Conservation (phyloP, 2,113 vertebrate genomes). For the Raja brachyura region DNA sequence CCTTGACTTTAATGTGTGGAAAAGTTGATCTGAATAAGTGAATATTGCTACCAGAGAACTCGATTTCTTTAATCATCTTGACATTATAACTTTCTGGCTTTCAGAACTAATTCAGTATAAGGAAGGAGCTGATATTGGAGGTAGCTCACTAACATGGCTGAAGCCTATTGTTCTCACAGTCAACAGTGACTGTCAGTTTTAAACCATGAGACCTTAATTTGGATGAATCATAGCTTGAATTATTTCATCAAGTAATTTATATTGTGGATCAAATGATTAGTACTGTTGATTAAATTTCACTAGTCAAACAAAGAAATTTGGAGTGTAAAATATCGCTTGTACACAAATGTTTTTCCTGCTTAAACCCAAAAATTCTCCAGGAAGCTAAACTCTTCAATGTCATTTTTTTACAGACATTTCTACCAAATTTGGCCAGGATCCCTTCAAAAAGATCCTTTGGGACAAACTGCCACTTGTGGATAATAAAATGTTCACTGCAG, state of each 20-base stretch:
- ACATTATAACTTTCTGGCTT: background rate
- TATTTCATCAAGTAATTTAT: background rate
- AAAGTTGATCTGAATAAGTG: background rate
- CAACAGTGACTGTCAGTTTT: background rate
- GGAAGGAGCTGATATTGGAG: background rate
- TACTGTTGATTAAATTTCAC: background rate
- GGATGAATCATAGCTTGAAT: background rate
- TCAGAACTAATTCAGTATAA: background rate
- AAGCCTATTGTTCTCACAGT: background rate
- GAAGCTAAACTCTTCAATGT: background rate
- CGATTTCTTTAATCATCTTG: background rate
- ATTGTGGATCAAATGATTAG: background rate
- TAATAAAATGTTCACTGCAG: constrained; percentile 28
- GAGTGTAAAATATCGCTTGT: background rate
- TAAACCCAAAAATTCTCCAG: background rate
- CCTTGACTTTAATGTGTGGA: background rate
- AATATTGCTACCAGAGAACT: background rate
- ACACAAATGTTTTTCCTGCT: background rate
- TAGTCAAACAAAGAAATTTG: background rate
- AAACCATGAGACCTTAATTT: background rate
- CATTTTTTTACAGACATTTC: background rate
- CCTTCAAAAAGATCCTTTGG: constrained; percentile 27
- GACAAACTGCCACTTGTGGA: constrained; percentile 26
- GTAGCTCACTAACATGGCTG: background rate
- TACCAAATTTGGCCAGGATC: background rate